phyloP scores from a whole-genome alignment of 2,888 invertebrate genomes.

The Sclerodermus sp. region DNA sequence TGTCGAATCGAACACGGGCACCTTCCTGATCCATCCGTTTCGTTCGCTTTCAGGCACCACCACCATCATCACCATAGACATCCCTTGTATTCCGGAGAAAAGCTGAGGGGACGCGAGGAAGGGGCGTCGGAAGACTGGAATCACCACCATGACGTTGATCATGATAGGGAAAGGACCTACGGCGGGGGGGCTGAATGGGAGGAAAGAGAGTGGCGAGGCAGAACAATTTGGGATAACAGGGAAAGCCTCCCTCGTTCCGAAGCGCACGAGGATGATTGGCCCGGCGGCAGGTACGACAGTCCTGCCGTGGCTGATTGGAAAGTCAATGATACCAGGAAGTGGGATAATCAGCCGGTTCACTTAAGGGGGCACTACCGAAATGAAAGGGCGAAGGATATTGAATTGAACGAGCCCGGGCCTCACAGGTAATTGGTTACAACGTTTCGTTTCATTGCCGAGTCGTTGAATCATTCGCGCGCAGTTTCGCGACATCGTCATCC shows the following conservation, averaged over 20 bases:
- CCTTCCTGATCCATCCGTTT: too few species aligned
- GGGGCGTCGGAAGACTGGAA: constrained; percentile 49
- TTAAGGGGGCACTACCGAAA: constrained; percentile 48
- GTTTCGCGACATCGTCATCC: too few species aligned
- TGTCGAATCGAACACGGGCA: too few species aligned
- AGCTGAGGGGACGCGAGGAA: constrained; percentile 41
- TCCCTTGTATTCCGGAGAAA: constrained; percentile 40
- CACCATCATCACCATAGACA: constrained; percentile 39
- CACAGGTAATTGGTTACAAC: constrained; percentile 22
- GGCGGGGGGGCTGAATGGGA: constrained; percentile 46
- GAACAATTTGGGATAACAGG: constrained; percentile 49
- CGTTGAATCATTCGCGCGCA: too few species aligned
- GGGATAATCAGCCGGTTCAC: constrained; percentile 51
- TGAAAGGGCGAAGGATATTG: constrained; percentile 51
- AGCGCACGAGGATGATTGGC: constrained; percentile 54
- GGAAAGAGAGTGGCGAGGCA: constrained; percentile 51
- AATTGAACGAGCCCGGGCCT: constrained; percentile 28
- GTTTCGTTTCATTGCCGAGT: neutral
- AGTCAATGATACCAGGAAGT: constrained; percentile 47
- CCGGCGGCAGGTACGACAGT: constrained; percentile 44
- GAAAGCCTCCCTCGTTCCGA: constrained; percentile 52
- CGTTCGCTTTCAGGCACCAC: constrained; percentile 43
- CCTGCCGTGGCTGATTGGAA: constrained; percentile 50
- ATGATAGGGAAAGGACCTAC: constrained; percentile 42
- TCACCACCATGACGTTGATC: constrained; percentile 50